Evolutionary conservation across 2,113 vertebrate species (phyloP), one percentile per base, ranked within the genome.

Genomic region (Clarias batrachus): DNA sequence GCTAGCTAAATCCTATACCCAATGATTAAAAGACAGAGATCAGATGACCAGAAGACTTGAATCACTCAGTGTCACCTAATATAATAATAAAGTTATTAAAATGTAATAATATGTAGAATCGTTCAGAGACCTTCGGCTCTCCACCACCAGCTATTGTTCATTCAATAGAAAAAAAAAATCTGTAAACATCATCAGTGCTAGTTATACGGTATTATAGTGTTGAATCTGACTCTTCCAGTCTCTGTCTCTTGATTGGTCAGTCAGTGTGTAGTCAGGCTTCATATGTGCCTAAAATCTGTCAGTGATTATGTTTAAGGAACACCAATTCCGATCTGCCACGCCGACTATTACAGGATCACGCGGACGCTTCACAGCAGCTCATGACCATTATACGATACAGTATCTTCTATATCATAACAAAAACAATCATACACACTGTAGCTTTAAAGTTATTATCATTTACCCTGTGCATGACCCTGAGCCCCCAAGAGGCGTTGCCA

Each of bases 391-490:
- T 14, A 48, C 13, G 4, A 74, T 48, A 48, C 1, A 74, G 19
- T 23, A 48, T 74, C 48, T 48, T 48, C 41, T 48, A 8, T 48
- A 48, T 48, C 7, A 48, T 48, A 48, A 7, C 30, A 41, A 37
- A 41, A 76, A 16, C 23, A 54, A 77, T 54, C 73, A 25, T 77
- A 54, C 25, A 77, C 3, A 56, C 74, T 77, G 48, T 54, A 48
- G 71, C 71, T 71, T 21, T n/a, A 85, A 63, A 27, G 48, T 25
- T 21, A 78, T 73, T 25, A 85, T n/a, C 77, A 63, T 62, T 86
- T 65, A 87, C 65, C 66, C 81, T 76, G 77, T 87, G 57, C 88
- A 87, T 81, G 66, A 89, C 68, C 85, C 88, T 37, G 25, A 66
- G 48, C 81, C 84, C 33, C 63, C 74, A 85, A 81, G 74, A 86